phyloP scores from a whole-genome alignment of 1,140 invertebrate genomes.

The Lanistes nyassanus region DNA sequence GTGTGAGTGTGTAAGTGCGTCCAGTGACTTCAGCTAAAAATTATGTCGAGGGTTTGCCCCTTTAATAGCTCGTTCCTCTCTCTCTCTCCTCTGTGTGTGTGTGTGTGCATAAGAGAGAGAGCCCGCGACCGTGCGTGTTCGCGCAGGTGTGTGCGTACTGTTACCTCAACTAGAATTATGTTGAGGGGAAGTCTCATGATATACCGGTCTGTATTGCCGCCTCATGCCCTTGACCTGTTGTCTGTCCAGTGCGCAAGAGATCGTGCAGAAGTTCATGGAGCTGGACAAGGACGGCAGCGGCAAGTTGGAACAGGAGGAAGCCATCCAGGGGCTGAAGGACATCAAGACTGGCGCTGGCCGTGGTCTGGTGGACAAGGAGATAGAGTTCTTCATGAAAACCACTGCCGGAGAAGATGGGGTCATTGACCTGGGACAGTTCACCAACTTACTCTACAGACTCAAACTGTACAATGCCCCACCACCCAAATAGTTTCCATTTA shows the following conservation, averaged over 20 bases:
- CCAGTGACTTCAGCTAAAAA: too few relatives aligned
- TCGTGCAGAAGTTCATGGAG: constrained; percentile 54
- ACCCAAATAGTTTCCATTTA: constrained; percentile 33
- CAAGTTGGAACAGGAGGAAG: constrained; percentile 54
- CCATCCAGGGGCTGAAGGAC: constrained; percentile 47
- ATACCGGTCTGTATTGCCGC: constrained; percentile 14
- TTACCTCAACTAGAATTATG: too few relatives aligned
- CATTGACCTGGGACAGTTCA: constrained; percentile 58
- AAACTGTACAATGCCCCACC: constrained; percentile 56
- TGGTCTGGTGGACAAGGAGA: constrained; percentile 54
- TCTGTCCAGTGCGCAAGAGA: constrained; percentile 50
- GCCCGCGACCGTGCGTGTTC: too few relatives aligned
- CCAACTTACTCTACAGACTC: constrained; percentile 52
- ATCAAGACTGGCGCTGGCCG: constrained; percentile 57
- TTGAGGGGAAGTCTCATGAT: too few relatives aligned
- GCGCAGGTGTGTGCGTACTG: too few relatives aligned
- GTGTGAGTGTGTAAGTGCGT: not conserved
- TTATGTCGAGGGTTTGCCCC: too few relatives aligned
- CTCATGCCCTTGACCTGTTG: not conserved
- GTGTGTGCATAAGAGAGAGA: too few relatives aligned
- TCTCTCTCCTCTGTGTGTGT: too few relatives aligned
- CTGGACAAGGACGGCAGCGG: constrained; percentile 57
- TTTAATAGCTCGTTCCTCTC: too few relatives aligned
- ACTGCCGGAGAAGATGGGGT: constrained; percentile 48
- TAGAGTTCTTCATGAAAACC: constrained; percentile 60